Conservation (phyloP, 1,140 invertebrate species). For the Rhysida immarginata region DNA sequence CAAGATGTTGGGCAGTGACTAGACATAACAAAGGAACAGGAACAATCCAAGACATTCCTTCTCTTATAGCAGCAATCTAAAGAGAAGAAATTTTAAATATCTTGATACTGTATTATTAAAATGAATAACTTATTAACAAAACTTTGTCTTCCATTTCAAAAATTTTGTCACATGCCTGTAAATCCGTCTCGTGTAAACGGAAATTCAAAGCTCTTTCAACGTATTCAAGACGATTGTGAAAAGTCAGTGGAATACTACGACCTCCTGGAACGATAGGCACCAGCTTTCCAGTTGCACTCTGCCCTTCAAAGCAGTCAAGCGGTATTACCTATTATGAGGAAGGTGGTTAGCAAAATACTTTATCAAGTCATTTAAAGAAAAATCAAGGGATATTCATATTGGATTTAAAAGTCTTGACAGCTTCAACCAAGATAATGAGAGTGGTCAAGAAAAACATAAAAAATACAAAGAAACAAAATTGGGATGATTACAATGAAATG, state of each 20-base stretch:
- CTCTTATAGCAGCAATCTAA: conserved; percentile 40
- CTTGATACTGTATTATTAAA: too few species aligned
- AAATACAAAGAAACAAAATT: too few species aligned
- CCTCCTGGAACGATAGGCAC: conserved; percentile 46
- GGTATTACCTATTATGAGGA: conserved; percentile 48
- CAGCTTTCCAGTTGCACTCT: conserved; percentile 40
- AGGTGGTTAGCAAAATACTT: too few species aligned
- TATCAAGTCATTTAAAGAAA: too few species aligned
- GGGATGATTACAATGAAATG: too few species aligned
- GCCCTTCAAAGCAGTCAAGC: conserved; percentile 46
- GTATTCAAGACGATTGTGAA: conserved; percentile 44
- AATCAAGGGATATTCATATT: too few species aligned
- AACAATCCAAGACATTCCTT: conserved; percentile 49
- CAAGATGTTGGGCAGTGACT: conserved; percentile 41
- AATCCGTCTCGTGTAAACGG: conserved; percentile 46
- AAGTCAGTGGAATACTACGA: conserved; percentile 40
- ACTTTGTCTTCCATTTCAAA: conserved; percentile 1
- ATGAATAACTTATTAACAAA: not conserved
- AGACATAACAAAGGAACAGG: conserved; percentile 46
- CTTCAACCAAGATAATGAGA: too few species aligned
- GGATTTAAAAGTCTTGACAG: too few species aligned
- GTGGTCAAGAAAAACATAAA: too few species aligned
- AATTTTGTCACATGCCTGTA: conserved; percentile 31
- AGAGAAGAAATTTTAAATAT: too few species aligned
- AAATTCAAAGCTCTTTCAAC: conserved; percentile 43